These are phyloP conservation scores for Burhinus oedicnemus DNA, from an alignment of 2,113 vertebrate species.

Conservation along the genomic window DNA sequence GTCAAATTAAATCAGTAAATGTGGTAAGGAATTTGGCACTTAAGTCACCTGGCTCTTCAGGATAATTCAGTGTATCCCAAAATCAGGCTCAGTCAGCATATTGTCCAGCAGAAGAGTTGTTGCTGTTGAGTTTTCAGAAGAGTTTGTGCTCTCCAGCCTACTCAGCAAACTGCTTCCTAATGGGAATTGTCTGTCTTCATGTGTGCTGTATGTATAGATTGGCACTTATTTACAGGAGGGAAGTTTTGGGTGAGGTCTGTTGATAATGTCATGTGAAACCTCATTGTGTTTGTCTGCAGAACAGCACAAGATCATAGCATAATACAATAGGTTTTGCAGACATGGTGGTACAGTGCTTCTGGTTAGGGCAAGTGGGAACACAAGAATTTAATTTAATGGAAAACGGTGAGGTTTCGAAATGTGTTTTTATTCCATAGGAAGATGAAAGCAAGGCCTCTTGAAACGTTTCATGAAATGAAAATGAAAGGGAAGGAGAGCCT, in stretches of 20 bases:
- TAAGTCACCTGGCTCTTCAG: background rate
- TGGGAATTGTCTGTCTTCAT: background rate
- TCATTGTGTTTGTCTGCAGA: background rate
- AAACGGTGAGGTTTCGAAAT: background rate
- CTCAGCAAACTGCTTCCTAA: background rate
- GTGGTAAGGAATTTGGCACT: background rate
- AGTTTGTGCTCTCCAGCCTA: background rate
- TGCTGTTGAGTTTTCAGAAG: background rate
- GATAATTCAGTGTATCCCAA: background rate
- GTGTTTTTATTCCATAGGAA: background rate
- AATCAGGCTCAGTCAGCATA: background rate
- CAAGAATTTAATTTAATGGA: background rate
- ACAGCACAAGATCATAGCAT: background rate
- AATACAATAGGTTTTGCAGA: background rate
- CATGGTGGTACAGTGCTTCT: background rate
- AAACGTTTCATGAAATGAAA: conserved; percentile 16
- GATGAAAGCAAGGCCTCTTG: background rate
- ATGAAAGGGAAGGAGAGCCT: background rate
- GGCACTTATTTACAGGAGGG: background rate
- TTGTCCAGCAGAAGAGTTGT: background rate
- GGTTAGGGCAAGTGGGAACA: background rate
- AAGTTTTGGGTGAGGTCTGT: background rate
- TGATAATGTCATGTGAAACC: background rate
- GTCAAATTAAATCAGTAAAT: conserved; percentile 39
- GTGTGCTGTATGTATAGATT: background rate